Evolutionary conservation across 1,140 invertebrate genomes (phyloP), one percentile per base, ranked within the genome.

Genomic region (Drosophila gunungcola): DNA sequence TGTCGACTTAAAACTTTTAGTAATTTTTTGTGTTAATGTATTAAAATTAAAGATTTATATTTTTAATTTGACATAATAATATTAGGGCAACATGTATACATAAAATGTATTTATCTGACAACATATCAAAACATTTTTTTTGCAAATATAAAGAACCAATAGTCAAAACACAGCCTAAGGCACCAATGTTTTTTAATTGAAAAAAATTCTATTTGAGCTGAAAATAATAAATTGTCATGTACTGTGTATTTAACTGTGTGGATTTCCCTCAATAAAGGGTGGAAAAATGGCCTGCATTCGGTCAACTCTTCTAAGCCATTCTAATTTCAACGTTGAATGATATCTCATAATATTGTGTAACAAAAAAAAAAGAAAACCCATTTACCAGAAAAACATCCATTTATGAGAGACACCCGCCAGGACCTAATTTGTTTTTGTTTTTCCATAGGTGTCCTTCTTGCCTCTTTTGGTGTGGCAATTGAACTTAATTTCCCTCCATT

Each of bases 401-500:
- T 39, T 56, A 32, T 6, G 54, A 12, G 32, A 29, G 21, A 25
- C 29, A 48, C 21, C 46, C 25, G 25, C 3, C 21, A 32, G 45
- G n/a, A 39, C 13, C 4, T 4, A 16, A 36, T 36, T 32, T n/a
- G 25, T 29, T 21, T 48, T 16, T 16, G 6, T 45, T 39, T 3
- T 34, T 12, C 25, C 25, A 51, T 29, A 65, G 49, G 67, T 70
- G 65, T 69, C 65, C 51, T 54, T 34, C 34, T 34, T 32, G 46
- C 46, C 29, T 32, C 45, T 4, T 52, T 65, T 70, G 67, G 68
- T 73, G 58, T 80, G 63, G 57, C 51, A 78, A 69, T 81, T 70
- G 72, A 86, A 52, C 55, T 65, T 55, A 70, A 65, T 78, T 68
- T 70, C 82, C 74, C 48, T 38, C 61, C 42, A 76, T 62, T 70